phyloP scores from a whole-genome alignment of 2,888 invertebrate genomes.

The Neelides folsomi region DNA sequence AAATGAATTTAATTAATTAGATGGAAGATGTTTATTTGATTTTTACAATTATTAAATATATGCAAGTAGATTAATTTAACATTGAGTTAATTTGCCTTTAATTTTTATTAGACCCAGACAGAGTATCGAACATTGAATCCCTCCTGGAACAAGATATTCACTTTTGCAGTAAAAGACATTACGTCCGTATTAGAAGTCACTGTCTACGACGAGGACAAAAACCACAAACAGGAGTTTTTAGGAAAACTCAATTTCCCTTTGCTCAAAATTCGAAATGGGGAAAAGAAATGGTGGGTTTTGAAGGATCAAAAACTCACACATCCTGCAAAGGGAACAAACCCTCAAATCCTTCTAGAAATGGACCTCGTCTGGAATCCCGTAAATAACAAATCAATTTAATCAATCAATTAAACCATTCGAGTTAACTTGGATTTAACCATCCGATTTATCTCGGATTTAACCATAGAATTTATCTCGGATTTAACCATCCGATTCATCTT shows the following conservation, averaged over 20 bases:
- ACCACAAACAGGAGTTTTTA: slow-evolving; percentile 94
- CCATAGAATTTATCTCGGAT: background rate
- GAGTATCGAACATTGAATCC: slow-evolving; percentile 95
- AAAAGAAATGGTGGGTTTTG: slow-evolving; percentile 87
- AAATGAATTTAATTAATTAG: background rate
- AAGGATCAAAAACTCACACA: slow-evolving; percentile 87
- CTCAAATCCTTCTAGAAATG: slow-evolving; percentile 83
- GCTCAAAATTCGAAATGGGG: slow-evolving; percentile 70
- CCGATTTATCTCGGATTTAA: background rate
- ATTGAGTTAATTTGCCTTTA: slow-evolving; percentile 33
- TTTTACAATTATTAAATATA: no score
- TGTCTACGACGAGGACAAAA: slow-evolving; percentile 93
- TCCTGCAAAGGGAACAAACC: slow-evolving; percentile 79
- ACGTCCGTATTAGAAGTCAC: slow-evolving; percentile 87
- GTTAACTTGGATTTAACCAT: background rate
- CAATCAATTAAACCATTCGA: background rate
- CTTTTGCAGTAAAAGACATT: slow-evolving; percentile 94
- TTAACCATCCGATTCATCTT: no score
- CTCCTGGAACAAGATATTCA: slow-evolving; percentile 97
- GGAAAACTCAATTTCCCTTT: slow-evolving; percentile 84
- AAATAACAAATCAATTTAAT: slow-evolving; percentile 35
- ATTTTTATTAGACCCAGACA: slow-evolving; percentile 71
- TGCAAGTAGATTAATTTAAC: no score
- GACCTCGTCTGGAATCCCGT: slow-evolving; percentile 83
- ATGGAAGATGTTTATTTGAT: no score